These are phyloP conservation scores for Sycon ciliatum DNA, from an alignment of 37 sponge, comb jelly and placozoan genomes.

Conservation along the genomic window DNA sequence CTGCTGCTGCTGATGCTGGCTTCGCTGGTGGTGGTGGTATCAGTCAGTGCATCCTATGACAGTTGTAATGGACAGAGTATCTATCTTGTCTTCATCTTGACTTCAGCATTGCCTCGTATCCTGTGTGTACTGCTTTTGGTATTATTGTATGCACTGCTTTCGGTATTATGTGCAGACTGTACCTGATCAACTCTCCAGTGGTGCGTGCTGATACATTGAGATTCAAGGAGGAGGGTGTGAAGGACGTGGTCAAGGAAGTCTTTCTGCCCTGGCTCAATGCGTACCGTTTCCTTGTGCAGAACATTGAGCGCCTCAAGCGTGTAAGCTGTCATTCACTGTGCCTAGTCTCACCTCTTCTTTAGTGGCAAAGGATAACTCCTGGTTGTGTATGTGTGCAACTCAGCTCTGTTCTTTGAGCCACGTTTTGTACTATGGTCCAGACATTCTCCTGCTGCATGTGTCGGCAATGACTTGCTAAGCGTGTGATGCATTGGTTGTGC, in stretches of 20 bases:
- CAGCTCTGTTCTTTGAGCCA: neutral
- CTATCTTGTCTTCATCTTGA: neutral
- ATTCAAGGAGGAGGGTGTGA: constrained; percentile 88
- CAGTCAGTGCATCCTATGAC: neutral
- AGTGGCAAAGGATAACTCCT: neutral
- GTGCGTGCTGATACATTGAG: constrained; percentile 84
- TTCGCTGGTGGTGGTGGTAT: neutral
- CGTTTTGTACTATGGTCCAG: too few relatives aligned
- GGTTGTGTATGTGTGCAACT: neutral
- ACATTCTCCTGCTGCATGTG: too few relatives aligned
- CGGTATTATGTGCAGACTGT: constrained; percentile 41
- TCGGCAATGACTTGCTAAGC: too few relatives aligned
- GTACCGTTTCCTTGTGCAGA: constrained; percentile 92
- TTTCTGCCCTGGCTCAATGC: constrained; percentile 98
- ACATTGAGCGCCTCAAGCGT: constrained; percentile 52
- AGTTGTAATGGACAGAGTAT: too few relatives aligned
- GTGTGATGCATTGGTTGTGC: neutral
- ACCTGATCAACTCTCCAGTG: constrained; percentile 89
- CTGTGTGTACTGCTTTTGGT: neutral
- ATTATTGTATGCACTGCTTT: neutral
- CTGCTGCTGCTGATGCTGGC: neutral
- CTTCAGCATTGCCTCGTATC: neutral
- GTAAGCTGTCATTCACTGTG: constrained; percentile 31
- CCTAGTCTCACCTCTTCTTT: neutral
- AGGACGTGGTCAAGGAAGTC: constrained; percentile 91